Conservation (phyloP, 2,113 vertebrate species). For the Ctenomys sociabilis region DNA sequence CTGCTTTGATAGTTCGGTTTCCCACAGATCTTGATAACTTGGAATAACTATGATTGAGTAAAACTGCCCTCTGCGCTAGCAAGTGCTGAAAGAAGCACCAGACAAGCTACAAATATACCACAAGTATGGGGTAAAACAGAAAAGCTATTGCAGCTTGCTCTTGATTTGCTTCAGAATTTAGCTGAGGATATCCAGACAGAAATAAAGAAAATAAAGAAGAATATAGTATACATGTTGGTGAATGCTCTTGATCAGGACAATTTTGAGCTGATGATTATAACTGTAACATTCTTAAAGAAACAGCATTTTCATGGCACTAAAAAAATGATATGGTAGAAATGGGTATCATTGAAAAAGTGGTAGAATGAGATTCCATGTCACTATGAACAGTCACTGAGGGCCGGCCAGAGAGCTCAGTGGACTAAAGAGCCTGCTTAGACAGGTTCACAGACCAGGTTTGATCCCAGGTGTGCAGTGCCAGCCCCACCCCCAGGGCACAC, state of each 20-base stretch:
- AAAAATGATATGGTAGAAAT: neutral
- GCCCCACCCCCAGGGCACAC: too few species aligned
- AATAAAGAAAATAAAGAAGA: neutral
- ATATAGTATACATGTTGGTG: neutral
- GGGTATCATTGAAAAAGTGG: neutral
- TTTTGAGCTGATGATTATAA: neutral
- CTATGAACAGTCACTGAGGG: neutral
- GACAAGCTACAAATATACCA: neutral
- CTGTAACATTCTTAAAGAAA: neutral
- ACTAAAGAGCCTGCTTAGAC: too few species aligned
- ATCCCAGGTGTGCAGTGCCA: too few species aligned
- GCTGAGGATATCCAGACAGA: neutral
- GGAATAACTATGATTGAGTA: neutral
- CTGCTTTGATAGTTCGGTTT: neutral
- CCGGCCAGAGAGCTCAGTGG: too few species aligned
- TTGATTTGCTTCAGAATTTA: neutral
- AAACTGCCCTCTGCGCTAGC: neutral
- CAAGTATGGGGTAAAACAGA: neutral
- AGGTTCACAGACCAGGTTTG: too few species aligned
- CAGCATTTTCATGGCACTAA: neutral
- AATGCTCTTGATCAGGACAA: neutral
- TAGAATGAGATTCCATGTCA: neutral
- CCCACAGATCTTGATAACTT: neutral
- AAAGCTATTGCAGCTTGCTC: neutral
- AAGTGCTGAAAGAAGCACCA: neutral